Evolutionary conservation across 2,888 invertebrate species (phyloP), one percentile per base, ranked within the genome.

Genomic region (Nemurella pictetii): DNA sequence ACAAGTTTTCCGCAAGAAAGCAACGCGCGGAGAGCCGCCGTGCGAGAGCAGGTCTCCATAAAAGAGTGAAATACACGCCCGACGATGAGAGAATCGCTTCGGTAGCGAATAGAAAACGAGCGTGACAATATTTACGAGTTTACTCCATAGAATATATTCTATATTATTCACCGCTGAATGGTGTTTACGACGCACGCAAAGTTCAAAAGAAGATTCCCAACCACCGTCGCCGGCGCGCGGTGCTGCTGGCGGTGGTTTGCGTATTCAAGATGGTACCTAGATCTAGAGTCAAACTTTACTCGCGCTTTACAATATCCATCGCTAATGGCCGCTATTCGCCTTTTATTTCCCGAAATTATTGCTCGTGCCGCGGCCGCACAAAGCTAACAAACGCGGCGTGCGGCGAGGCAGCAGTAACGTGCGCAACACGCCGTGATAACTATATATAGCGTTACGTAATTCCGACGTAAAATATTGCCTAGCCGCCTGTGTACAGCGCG

Each of bases 61-160:
- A 75, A 75, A 28, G 75, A 28, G 78, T 55, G 12, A 55, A 55
- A 55, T 55, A 55, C 55, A 55, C 55, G 55, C 55, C 20, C 55
- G 55, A 55, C 55, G 55, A 55, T 55, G 55, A 55, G 55, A 55
- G 55, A 55, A 55, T 55, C 55, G 55, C 55, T 55, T 20, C 15
- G 29, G 78, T n/a, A n/a, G 78, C 78, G n/a, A 29, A 30, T 30
- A 78, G 82, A 82, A 30, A 82, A 82, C 28, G n/a, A 30, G 82
- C 82, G 80, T 81, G 82, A 82, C 82, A 55, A 82, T 82, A 82
- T 82, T 82, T 82, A 82, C 55, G 82, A 82, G 82, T 55, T 78
- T 78, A 28, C 82, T 20, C 82, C 29, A 72, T 72, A 82, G 82
- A 82, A 82, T 82, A 82, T 82, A 26, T 25, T 72, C 27, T 30